phyloP scores from a whole-genome alignment of 2,888 invertebrate species.

The Gerris lacustris region DNA sequence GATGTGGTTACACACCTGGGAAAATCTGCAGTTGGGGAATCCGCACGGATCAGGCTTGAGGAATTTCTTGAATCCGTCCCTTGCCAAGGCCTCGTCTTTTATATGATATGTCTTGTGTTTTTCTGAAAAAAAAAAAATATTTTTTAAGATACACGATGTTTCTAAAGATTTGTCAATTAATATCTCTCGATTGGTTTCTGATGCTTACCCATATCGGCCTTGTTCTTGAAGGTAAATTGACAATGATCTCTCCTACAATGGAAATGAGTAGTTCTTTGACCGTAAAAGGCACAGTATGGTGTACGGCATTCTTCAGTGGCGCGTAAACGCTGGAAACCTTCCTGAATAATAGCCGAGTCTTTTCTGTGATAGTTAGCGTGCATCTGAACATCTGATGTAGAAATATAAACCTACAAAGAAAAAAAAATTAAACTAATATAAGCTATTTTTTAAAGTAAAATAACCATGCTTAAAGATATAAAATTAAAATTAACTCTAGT shows the following conservation, averaged over 20 bases:
- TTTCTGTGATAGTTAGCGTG: slow-evolving; percentile 97
- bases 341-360: slow-evolving; percentile 92
- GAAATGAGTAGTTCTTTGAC: slow-evolving; percentile 93
- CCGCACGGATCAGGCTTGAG: slow-evolving; percentile 93
- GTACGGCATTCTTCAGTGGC: slow-evolving; percentile 93
- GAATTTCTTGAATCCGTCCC: slow-evolving; percentile 96
- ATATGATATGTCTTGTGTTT: slow-evolving; percentile 98
- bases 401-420: slow-evolving; percentile 76
- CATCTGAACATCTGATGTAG: slow-evolving; percentile 98
- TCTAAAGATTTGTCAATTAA: neutral
- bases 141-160: neutral
- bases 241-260: slow-evolving; percentile 86
- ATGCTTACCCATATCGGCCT: slow-evolving; percentile 93
- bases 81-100: slow-evolving; percentile 87
- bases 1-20: slow-evolving; percentile 91
- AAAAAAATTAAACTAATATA: neutral
- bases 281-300: slow-evolving; percentile 79
- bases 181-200: neutral
- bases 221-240: slow-evolving; percentile 94
- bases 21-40: slow-evolving; percentile 84
- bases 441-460: too few relatives aligned
- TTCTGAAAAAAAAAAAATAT: slow-evolving; percentile 48
- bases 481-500: neutral
- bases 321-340: slow-evolving; percentile 91
- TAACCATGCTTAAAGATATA: too few relatives aligned